phyloP scores from a whole-genome alignment of 2,113 vertebrate genomes.

The Erythrocercus mccallii region DNA sequence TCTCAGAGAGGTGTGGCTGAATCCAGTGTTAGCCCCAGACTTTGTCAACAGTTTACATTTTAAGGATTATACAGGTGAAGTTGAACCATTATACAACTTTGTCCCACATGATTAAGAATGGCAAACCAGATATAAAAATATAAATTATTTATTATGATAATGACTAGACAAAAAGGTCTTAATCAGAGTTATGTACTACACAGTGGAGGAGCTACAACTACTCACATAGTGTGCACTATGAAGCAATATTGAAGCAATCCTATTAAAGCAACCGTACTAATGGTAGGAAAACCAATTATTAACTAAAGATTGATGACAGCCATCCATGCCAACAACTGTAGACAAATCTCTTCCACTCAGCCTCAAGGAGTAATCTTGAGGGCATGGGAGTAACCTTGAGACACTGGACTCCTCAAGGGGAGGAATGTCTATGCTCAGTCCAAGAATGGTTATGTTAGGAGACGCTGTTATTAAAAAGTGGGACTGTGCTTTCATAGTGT shows the following conservation, averaged over 20 bases:
- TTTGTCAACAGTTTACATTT: neutral
- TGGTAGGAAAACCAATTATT: neutral
- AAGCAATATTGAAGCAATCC: neutral
- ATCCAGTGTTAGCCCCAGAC: neutral
- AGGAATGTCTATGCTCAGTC: neutral
- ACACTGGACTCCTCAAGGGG: neutral
- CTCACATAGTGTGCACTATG: neutral
- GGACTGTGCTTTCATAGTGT: neutral
- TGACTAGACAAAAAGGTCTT: neutral
- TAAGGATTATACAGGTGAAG: neutral
- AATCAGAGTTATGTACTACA: neutral
- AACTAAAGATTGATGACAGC: neutral
- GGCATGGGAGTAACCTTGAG: neutral
- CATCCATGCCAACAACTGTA: neutral
- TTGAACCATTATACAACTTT: neutral
- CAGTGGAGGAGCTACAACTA: neutral
- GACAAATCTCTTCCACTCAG: neutral
- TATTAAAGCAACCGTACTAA: neutral
- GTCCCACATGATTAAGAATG: neutral
- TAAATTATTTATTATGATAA: neutral
- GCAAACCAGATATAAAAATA: neutral
- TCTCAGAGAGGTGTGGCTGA: neutral
- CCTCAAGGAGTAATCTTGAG: neutral
- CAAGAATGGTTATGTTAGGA: neutral
- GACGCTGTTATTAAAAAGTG: neutral